Evolutionary conservation across 2,888 invertebrate genomes (phyloP).

Genomic region (Drosophila mulleri): DNA sequence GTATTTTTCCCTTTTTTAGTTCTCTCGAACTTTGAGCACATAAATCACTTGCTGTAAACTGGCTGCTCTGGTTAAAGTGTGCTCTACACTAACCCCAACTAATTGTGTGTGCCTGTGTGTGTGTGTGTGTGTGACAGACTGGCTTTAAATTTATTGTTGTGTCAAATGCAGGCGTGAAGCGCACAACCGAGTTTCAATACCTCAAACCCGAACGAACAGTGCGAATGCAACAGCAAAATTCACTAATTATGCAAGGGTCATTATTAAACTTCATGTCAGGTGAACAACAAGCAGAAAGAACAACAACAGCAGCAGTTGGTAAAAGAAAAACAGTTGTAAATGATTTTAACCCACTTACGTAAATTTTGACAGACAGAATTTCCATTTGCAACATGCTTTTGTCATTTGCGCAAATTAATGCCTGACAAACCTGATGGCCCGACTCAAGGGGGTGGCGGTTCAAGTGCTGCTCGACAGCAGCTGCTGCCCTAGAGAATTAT

Average conservation of each 20-base stretch:
- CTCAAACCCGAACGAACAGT: background rate
- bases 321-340: constrained; percentile 55
- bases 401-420: constrained; percentile 76
- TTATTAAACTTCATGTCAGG: constrained; percentile 71
- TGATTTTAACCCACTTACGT: constrained; percentile 66
- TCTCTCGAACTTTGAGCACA: constrained; percentile 56
- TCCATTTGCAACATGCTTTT: constrained; percentile 77
- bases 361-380: constrained; percentile 70
- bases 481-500: constrained; percentile 22
- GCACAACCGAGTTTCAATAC: constrained; percentile 25
- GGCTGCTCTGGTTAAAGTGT: constrained; percentile 27
- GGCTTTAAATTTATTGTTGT: constrained; percentile 68
- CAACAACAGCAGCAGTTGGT: constrained; percentile 19
- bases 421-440: constrained; percentile 25
- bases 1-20: constrained; percentile 14
- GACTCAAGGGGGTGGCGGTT: background rate
- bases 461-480: constrained; percentile 40
- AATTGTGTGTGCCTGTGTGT: constrained; percentile 36
- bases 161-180: constrained; percentile 65
- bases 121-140: constrained; percentile 40
- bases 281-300: constrained; percentile 28
- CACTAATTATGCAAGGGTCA: constrained; percentile 67
- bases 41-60: constrained; percentile 60
- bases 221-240: constrained; percentile 26
- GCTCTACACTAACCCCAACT: constrained; percentile 39